Evolutionary conservation across 2,888 invertebrate species (phyloP).

Genomic region (Leptarthrus brevirostris): DNA sequence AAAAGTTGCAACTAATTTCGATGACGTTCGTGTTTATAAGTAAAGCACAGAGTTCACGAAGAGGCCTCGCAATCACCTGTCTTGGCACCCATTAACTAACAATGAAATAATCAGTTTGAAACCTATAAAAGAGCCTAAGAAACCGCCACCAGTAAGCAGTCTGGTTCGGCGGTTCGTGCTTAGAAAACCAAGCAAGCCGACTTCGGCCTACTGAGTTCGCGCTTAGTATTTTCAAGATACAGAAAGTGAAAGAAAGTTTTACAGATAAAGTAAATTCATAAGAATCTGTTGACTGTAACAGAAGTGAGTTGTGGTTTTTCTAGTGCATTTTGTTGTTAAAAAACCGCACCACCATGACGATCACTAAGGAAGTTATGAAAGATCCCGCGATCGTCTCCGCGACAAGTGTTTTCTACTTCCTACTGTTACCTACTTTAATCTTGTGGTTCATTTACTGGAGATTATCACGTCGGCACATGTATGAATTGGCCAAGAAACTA

Average conservation of each 20-base stretch:
- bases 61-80: background rate
- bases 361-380: constrained; percentile 62
- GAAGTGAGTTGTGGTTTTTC: constrained; percentile 3
- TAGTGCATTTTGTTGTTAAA: constrained; percentile 7
- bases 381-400: constrained; percentile 68
- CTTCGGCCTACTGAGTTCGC: background rate
- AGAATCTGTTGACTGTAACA: constrained; percentile 9
- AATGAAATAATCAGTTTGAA: constrained; percentile 26
- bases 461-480: constrained; percentile 77
- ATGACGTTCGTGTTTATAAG: no score
- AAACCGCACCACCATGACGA: constrained; percentile 56
- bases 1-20: no score
- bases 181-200: constrained; percentile 26
- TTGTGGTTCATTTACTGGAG: constrained; percentile 83
- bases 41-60: background rate
- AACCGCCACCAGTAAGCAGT: constrained; percentile 52
- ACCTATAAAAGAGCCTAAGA: constrained; percentile 56
- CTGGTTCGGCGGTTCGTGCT: constrained; percentile 55
- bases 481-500: constrained; percentile 77
- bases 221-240: background rate
- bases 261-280: background rate
- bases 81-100: background rate
- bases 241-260: constrained; percentile 1
- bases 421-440: constrained; percentile 77
- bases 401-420: constrained; percentile 76